Evolutionary conservation across 2,113 vertebrate genomes (phyloP).

Genomic region (Malaclemys terrapin): DNA sequence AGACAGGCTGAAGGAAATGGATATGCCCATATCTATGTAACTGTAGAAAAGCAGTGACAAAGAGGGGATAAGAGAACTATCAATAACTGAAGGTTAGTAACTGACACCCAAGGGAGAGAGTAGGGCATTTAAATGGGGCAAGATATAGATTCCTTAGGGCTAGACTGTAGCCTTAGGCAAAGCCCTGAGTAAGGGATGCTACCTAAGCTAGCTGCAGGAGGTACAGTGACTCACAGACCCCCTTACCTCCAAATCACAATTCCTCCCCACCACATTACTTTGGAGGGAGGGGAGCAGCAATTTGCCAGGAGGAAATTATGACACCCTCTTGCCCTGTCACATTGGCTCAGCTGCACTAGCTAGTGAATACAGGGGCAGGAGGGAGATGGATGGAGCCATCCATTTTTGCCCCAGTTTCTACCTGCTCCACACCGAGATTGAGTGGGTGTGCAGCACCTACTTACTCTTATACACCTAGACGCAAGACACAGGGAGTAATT

Average conservation of each 20-base stretch:
- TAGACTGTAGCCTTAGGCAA: background rate
- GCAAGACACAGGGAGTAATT: background rate
- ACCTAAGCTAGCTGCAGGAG: background rate
- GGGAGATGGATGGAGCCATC: too few species aligned
- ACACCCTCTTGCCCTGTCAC: accelerated
- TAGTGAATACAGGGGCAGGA: background rate
- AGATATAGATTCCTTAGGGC: background rate
- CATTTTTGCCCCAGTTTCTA: background rate
- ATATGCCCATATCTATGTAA: background rate
- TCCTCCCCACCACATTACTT: background rate
- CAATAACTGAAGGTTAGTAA: conserved; percentile 20
- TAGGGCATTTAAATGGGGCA: background rate
- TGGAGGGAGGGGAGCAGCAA: background rate
- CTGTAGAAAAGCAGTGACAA: conserved; percentile 4
- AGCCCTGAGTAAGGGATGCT: background rate
- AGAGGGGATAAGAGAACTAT: background rate
- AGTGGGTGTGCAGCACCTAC: background rate
- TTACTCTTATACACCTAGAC: background rate
- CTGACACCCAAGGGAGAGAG: background rate
- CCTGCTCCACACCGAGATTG: background rate
- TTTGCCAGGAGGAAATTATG: background rate
- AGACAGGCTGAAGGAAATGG: conserved; percentile 37
- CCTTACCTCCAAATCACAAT: background rate
- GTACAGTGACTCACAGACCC: background rate
- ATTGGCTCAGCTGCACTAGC: accelerated